Base-by-base conservation (phyloP, 2,113 vertebrate species). In the Brachyhypopomus occidentalis region DNA sequence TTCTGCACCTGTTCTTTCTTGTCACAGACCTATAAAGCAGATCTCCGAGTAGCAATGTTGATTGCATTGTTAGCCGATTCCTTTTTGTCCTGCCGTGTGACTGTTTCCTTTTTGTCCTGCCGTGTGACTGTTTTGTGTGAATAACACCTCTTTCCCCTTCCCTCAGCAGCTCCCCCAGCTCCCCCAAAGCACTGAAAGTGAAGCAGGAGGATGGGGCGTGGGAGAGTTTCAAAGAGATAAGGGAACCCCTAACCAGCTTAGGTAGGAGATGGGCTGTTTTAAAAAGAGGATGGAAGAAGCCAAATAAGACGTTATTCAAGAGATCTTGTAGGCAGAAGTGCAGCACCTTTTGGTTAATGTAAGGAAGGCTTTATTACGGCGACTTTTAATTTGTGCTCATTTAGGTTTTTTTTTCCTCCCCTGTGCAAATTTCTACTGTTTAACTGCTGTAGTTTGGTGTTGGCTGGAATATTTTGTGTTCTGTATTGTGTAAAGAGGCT, bases 211-310 rank as follows among this genome's bases (percentile, higher is more conserved):
- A 93, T 92, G 92, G 93, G 93, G 93, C 93, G 91, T 75, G 92
- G 92, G 92, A 93, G 92, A 92, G 92, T 94, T 92, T 84, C 80
- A 93, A 91, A 94, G 87, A 93, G 91, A 94, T 94, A 94, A 93
- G 92, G 88, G 92, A 93, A 91, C 92, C 92, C 90, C 88, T 92
- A 86, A 93, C 93, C 94, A 92, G 92, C 93, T 94, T 94, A 94
- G 93, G 94, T 94, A 94, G 93, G 93, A 94, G 92, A 93, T 92
- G 93, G 93, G 93, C 90, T 94, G 92, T 93, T 94, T 93, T 92
- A 93, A 88, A 90, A 92, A 30, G 88, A 92, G 90, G 89, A 88
- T 89, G 88, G 85, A 91, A 88, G 84, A 88, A 88, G 87, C 87
- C 78, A 83, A 88, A 86, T 85, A 25, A 82, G 80, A 70, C 75